Percentiles rank a stretch among this genome's conserved stretches.
phyloP scores from a whole-genome alignment of 1,140 invertebrate species.

The Sipha flava region DNA sequence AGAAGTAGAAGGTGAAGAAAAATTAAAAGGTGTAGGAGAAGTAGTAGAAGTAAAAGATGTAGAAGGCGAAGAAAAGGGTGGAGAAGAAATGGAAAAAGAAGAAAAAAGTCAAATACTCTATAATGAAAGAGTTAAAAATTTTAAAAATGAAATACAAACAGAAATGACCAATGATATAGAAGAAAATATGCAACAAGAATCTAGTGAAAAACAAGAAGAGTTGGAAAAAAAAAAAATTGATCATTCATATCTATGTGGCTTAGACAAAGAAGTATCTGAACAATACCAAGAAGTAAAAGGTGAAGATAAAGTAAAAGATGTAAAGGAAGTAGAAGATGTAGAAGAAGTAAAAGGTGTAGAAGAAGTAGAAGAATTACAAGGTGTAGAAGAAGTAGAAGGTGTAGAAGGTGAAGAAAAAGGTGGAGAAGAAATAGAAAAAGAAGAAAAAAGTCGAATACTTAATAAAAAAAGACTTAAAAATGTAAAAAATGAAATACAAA shows the following conservation, averaged over 20 bases:
- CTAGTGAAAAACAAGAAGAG: neutral
- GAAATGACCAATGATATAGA: neutral
- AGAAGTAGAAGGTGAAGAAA: conserved; percentile 34
- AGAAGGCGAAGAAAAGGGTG: no score
- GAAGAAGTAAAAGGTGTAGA: neutral
- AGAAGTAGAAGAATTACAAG: conserved; percentile 29
- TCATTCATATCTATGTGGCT: neutral
- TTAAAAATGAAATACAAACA: no score
- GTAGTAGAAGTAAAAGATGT: conserved; percentile 25
- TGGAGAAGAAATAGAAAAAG: neutral
- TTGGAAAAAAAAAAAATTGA: neutral
- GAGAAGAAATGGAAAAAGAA: neutral
- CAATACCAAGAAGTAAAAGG: conserved; percentile 34
- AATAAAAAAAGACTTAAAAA: neutral
- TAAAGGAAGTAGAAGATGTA: conserved; percentile 25
- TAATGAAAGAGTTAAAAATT: no score
- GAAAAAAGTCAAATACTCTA: neutral
- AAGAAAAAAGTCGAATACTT: neutral
- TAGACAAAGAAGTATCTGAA: neutral
- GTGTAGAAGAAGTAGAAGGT: conserved; percentile 29
- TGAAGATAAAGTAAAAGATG: conserved; percentile 33
- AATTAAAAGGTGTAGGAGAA: conserved; percentile 31
- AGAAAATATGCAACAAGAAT: no score
- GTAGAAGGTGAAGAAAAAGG: no score
- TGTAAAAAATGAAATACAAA: no score